Conservation (phyloP, 2,888 invertebrate genomes). For the Pandemis cinnamomeana region DNA sequence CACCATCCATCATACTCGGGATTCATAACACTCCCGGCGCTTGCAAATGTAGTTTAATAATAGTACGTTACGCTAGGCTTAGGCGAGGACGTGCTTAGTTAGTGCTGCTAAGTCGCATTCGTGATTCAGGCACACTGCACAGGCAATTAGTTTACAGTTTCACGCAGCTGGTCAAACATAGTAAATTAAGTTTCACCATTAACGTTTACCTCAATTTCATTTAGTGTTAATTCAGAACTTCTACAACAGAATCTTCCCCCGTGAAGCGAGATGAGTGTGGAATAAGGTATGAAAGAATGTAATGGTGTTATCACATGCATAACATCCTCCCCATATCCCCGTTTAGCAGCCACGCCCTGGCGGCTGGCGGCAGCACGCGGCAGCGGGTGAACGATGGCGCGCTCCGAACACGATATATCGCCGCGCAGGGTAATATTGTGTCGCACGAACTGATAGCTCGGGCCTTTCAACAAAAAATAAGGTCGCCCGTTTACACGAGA, state of each 20-base stretch:
- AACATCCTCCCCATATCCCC: conserved; percentile 63
- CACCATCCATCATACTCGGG: conserved; percentile 75
- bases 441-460: conserved; percentile 77
- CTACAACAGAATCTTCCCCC: neutral
- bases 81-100: conserved; percentile 37
- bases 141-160: conserved; percentile 35
- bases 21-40: conserved; percentile 72
- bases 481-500: conserved; percentile 80
- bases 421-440: conserved; percentile 78
- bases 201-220: neutral
- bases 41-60: conserved; percentile 71
- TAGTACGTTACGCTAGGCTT: conserved; percentile 63
- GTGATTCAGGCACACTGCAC: conserved; percentile 28
- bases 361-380: conserved; percentile 62
- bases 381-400: conserved; percentile 72
- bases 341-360: conserved; percentile 65
- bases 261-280: neutral
- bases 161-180: conserved; percentile 23
- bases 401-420: conserved; percentile 78
- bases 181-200: neutral
- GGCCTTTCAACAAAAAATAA: conserved; percentile 81
- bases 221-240: neutral
- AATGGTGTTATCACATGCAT: conserved; percentile 49
- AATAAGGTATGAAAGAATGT: conserved; percentile 29
- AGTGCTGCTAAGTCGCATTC: conserved; percentile 35